Conservation (phyloP, 2,113 vertebrate genomes). For the Nestor notabilis region DNA sequence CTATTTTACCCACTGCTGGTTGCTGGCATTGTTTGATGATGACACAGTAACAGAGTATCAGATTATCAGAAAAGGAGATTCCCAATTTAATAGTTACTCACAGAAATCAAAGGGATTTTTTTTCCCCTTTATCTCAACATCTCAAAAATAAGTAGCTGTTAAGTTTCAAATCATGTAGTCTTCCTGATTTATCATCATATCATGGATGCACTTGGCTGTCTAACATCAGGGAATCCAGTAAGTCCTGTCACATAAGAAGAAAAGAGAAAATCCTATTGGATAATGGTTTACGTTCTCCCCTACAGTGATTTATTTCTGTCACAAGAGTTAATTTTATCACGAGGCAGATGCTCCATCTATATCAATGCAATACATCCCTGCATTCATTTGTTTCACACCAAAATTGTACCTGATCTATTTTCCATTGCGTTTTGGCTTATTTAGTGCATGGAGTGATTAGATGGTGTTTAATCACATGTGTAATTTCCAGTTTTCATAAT, state of each 20-base stretch:
- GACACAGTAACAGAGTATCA: constrained; percentile 66
- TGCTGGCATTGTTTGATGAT: constrained; percentile 75
- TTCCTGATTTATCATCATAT: constrained; percentile 80
- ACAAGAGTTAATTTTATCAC: constrained; percentile 83
- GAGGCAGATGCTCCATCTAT: constrained; percentile 78
- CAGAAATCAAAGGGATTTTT: constrained; percentile 49
- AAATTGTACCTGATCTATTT: constrained; percentile 74
- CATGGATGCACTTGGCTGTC: constrained; percentile 78
- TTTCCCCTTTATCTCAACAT: constrained; percentile 74
- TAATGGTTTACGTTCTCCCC: constrained; percentile 72
- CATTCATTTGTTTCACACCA: constrained; percentile 74
- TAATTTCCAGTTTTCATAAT: constrained; percentile 72
- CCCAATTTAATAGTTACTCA: constrained; percentile 77
- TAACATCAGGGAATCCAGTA: constrained; percentile 81
- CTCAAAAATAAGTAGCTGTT: constrained; percentile 77
- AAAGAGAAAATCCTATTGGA: constrained; percentile 77
- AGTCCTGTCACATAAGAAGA: constrained; percentile 81
- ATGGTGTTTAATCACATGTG: constrained; percentile 69
- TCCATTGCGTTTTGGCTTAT: constrained; percentile 50
- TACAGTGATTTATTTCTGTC: constrained; percentile 82
- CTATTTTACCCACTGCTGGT: constrained; percentile 76
- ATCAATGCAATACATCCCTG: constrained; percentile 67
- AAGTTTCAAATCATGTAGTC: constrained; percentile 75
- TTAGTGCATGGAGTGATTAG: constrained; percentile 59
- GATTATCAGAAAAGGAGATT: constrained; percentile 75